Conservation (phyloP, 2,888 invertebrate genomes). For the Leucophenga maculata region DNA sequence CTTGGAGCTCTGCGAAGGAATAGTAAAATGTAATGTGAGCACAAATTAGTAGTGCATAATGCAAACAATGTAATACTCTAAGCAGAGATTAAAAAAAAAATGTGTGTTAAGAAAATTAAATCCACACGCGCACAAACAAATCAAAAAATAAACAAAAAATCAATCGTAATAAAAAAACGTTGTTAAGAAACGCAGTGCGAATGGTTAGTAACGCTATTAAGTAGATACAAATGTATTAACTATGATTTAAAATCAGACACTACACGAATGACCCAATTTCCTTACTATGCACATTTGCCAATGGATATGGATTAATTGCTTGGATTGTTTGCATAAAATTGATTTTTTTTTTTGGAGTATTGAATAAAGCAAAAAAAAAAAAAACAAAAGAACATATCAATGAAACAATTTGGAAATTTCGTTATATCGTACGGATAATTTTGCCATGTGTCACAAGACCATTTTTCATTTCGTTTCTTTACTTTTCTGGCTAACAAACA, state of each 20-base stretch:
- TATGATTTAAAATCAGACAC: neutral
- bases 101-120: neutral
- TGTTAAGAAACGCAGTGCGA: constrained; percentile 29
- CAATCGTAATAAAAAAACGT: neutral
- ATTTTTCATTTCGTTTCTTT: constrained; percentile 10
- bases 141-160: constrained; percentile 15
- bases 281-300: neutral
- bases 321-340: too few species aligned
- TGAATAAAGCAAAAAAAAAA: neutral
- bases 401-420: constrained; percentile 10
- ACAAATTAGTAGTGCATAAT: neutral
- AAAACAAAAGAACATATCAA: neutral
- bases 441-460: constrained; percentile 5
- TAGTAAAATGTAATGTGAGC: constrained; percentile 37
- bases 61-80: neutral
- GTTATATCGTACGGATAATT: constrained; percentile 14
- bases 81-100: neutral
- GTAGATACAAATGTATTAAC: neutral
- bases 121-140: constrained; percentile 3
- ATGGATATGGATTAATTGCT: too few species aligned
- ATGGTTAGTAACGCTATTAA: constrained; percentile 27
- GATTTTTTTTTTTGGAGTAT: neutral
- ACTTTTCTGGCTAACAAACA: neutral
- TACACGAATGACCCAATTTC: neutral
- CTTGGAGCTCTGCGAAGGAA: constrained; percentile 79